Evolutionary conservation across 1,140 invertebrate genomes (phyloP).

Genomic region (Eriosoma lanigerum): DNA sequence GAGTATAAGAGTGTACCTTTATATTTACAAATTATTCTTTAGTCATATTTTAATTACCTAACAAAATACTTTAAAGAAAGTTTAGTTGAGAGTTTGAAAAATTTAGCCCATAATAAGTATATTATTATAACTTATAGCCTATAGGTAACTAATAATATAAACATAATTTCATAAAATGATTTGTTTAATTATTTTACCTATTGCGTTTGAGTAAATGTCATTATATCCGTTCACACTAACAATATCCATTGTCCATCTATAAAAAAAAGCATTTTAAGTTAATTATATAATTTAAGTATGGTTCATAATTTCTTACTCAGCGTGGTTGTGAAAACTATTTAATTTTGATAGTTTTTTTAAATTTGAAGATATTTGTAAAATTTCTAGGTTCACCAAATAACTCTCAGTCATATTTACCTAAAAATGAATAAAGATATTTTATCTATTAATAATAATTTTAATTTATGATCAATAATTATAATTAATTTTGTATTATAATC

Average conservation of each 20-base stretch:
- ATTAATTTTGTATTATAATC: too few relatives aligned
- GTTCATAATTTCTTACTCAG: slow-evolving; percentile 62
- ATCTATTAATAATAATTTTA: too few relatives aligned
- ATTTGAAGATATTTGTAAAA: slow-evolving; percentile 19
- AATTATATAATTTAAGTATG: background rate
- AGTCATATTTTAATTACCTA: too few relatives aligned
- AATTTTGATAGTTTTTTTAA: slow-evolving; percentile 36
- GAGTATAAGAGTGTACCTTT: too few relatives aligned
- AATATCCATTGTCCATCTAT: slow-evolving; percentile 68
- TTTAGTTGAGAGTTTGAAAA: too few relatives aligned
- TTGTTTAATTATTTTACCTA: slow-evolving; percentile 66
- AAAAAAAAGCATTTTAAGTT: slow-evolving; percentile 52
- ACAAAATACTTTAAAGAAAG: too few relatives aligned
- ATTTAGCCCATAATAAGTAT: too few relatives aligned
- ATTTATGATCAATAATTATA: too few relatives aligned
- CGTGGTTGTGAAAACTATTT: slow-evolving; percentile 59
- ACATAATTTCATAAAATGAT: too few relatives aligned
- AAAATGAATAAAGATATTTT: background rate
- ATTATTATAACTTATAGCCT: too few relatives aligned
- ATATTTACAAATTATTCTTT: too few relatives aligned
- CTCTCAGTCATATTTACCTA: slow-evolving; percentile 33
- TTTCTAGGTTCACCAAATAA: slow-evolving; percentile 44
- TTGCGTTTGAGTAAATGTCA: slow-evolving; percentile 76
- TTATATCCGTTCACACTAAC: slow-evolving; percentile 79
- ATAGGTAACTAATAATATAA: too few relatives aligned